Percentiles rank a stretch among this genome's conserved stretches.
These are phyloP conservation scores for Lepilemur septentrionalis DNA, from an alignment of 2,797 vertebrate species.

Conservation along the genomic window DNA sequence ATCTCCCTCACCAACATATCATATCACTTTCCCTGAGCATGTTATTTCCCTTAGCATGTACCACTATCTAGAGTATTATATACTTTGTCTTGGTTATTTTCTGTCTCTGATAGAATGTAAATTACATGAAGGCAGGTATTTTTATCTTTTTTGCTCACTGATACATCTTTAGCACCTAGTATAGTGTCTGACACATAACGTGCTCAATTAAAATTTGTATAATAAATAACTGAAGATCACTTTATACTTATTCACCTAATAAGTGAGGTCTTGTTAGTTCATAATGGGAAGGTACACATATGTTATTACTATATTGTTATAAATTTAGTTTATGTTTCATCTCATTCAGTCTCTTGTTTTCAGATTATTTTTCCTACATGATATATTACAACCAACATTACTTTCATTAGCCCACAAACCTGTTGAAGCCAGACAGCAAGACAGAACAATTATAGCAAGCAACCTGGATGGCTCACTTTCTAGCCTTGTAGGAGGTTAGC, in stretches of 20 bases:
- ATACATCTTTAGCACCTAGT: neutral
- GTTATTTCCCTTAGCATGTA: neutral
- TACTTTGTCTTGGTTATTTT: constrained; percentile 29
- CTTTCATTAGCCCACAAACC: constrained; percentile 84
- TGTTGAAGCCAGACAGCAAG: constrained; percentile 83
- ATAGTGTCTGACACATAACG: neutral
- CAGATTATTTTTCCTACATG: constrained; percentile 87
- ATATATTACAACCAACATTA: constrained; percentile 90
- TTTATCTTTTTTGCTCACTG: neutral
- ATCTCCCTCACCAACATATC: neutral
- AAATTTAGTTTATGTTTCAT: neutral
- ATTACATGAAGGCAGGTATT: neutral
- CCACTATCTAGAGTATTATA: neutral
- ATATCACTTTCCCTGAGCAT: neutral
- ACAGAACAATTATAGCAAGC: constrained; percentile 88
- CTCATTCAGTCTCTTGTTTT: constrained; percentile 64
- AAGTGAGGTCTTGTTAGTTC: constrained; percentile 10
- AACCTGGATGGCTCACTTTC: constrained; percentile 93
- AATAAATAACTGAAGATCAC: neutral
- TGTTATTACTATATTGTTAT: neutral
- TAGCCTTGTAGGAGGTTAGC: constrained; percentile 94
- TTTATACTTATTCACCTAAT: neutral
- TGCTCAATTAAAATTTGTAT: constrained; percentile 14
- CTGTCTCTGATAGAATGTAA: neutral
- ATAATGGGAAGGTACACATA: neutral